Percentiles rank a stretch among this genome's conserved stretches.
Conservation (phyloP, 2,888 invertebrate species). For the Parnassius orleans region DNA sequence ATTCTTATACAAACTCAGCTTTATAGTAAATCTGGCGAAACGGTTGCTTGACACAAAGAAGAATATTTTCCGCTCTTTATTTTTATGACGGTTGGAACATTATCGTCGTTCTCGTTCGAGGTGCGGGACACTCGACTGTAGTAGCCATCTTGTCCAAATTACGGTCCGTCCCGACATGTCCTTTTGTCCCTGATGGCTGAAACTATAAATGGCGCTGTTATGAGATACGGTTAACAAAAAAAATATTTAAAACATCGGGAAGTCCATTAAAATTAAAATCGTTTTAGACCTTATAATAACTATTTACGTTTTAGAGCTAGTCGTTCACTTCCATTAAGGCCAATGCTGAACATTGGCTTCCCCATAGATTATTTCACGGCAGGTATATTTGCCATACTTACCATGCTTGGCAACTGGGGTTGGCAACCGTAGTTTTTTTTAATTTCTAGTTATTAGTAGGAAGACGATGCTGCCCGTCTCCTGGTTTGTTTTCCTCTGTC, state of each 20-base stretch:
- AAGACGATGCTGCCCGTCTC: no score
- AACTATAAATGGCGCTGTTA: constrained; percentile 54
- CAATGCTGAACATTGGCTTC: no score
- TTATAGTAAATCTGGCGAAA: constrained; percentile 10
- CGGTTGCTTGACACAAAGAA: constrained; percentile 22
- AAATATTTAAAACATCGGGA: constrained; percentile 28
- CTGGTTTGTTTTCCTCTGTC: no score
- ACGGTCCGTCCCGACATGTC: constrained; percentile 38
- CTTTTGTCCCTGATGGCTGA: constrained; percentile 50
- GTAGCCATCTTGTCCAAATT: constrained; percentile 52
- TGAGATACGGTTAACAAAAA: constrained; percentile 63
- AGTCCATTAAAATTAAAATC: background rate
- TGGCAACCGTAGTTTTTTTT: no score
- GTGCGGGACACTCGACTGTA: constrained; percentile 48
- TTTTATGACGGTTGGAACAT: constrained; percentile 34
- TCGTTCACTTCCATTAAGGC: no score
- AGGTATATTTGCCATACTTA: no score
- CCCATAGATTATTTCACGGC: no score
- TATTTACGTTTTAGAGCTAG: no score
- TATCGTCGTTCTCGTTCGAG: constrained; percentile 48
- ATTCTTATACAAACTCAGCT: background rate
- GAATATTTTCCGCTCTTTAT: constrained; percentile 36
- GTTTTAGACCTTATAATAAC: background rate
- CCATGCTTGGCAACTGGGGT: no score
- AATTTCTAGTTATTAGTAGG: no score